Evolutionary conservation across 2,797 vertebrate species (phyloP).

Genomic region (Hemibagrus guttatus): DNA sequence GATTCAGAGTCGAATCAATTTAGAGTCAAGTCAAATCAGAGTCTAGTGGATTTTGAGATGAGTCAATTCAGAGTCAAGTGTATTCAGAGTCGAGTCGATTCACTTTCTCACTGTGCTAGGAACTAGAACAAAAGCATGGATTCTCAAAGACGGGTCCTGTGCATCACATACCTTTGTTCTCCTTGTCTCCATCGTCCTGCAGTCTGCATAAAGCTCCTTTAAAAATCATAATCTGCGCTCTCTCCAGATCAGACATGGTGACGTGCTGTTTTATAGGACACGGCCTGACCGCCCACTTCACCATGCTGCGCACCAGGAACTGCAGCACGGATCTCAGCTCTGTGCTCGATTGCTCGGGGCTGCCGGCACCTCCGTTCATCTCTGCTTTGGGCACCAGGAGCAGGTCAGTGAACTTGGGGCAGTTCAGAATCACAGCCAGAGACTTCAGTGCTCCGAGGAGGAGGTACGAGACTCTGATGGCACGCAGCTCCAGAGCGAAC

Average conservation of each 20-base stretch:
- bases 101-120: background rate
- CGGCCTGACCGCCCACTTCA: conserved; percentile 80
- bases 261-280: conserved; percentile 80
- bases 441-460: conserved; percentile 79
- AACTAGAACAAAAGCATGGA: background rate
- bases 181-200: conserved; percentile 70
- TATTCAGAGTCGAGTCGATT: background rate
- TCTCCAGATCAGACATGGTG: conserved; percentile 77
- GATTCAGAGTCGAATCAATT: background rate
- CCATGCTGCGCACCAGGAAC: conserved; percentile 82
- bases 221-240: conserved; percentile 82
- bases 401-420: conserved; percentile 76
- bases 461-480: conserved; percentile 78
- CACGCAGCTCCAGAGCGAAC: conserved; percentile 74
- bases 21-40: background rate
- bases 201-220: conserved; percentile 73
- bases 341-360: conserved; percentile 61
- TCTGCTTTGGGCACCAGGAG: conserved; percentile 68
- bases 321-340: conserved; percentile 79
- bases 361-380: conserved; percentile 30
- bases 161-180: conserved; percentile 72
- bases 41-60: no score
- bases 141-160: no score
- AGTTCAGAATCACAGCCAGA: conserved; percentile 76
- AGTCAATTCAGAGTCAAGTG: background rate